Conservation (phyloP, 2,113 vertebrate genomes). For the Stigmatopora nigra region DNA sequence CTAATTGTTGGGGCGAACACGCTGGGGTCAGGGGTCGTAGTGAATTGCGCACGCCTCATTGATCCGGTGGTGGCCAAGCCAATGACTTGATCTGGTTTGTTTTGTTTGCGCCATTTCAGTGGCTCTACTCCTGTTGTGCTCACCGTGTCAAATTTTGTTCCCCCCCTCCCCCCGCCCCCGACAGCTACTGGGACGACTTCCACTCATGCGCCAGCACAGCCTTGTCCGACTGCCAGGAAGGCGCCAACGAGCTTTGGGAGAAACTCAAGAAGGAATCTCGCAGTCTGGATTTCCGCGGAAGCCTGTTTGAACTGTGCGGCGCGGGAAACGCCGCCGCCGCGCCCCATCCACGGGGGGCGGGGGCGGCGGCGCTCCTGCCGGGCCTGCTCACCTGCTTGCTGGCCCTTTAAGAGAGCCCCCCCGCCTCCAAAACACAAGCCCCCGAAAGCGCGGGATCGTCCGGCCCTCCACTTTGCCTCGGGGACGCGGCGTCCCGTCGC, state of each 20-base stretch:
- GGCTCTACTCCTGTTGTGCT: slow-evolving; percentile 14
- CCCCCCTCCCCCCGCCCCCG: neutral
- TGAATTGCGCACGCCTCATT: neutral
- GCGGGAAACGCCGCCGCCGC: slow-evolving; percentile 70
- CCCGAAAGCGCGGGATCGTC: neutral
- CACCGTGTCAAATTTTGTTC: neutral
- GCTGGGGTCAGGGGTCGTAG: neutral
- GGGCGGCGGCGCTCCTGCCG: slow-evolving; percentile 71
- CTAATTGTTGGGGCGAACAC: neutral
- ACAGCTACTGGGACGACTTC: slow-evolving; percentile 97
- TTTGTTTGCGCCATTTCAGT: neutral
- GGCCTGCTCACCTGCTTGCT: slow-evolving; percentile 84
- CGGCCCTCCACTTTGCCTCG: slow-evolving; percentile 16
- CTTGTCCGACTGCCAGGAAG: slow-evolving; percentile 96
- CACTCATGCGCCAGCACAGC: slow-evolving; percentile 91
- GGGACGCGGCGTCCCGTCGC: slow-evolving; percentile 20
- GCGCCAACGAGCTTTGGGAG: slow-evolving; percentile 94
- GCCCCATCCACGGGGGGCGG: slow-evolving; percentile 57
- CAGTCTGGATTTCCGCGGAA: slow-evolving; percentile 93
- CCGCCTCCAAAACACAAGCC: slow-evolving; percentile 4
- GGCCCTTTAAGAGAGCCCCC: slow-evolving; percentile 72
- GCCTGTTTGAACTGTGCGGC: slow-evolving; percentile 94
- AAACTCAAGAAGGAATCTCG: slow-evolving; percentile 95
- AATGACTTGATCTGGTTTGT: neutral
- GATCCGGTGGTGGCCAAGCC: neutral